Percentiles rank a stretch among this genome's conserved stretches.
Evolutionary conservation across 2,113 vertebrate genomes (phyloP).

Genomic region (Semnornis frantzii): DNA sequence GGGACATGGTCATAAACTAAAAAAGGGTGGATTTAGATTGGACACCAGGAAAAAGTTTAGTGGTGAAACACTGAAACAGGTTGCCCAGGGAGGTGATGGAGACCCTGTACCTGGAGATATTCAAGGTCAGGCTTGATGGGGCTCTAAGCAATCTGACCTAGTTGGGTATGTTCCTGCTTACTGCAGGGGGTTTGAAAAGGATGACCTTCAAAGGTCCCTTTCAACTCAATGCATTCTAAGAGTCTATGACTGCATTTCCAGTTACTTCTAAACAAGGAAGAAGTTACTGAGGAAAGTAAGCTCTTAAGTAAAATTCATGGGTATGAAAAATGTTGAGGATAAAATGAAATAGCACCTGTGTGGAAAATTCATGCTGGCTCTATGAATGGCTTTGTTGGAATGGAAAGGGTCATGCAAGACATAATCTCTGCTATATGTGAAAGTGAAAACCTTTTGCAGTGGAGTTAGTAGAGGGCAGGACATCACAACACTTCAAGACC

Average conservation of each 20-base stretch:
- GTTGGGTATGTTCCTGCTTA: no score
- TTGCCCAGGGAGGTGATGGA: no score
- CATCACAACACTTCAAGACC: background rate
- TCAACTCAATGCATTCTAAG: no score
- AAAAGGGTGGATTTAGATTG: no score
- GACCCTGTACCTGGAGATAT: no score
- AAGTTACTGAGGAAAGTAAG: background rate
- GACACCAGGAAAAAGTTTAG: no score
- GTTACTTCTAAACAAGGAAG: background rate
- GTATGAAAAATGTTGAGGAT: background rate
- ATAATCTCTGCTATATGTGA: background rate
- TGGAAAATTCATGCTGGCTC: background rate
- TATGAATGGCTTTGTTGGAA: background rate
- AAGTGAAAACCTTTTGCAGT: background rate
- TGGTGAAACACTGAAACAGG: no score
- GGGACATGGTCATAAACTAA: no score
- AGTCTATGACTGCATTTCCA: background rate
- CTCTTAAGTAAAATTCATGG: background rate
- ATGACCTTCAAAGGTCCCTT: no score
- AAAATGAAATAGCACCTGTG: background rate
- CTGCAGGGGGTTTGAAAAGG: no score
- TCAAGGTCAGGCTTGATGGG: no score
- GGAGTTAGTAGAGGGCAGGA: background rate
- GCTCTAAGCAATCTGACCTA: no score
- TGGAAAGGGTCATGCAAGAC: background rate